Evolutionary conservation across 2,797 vertebrate genomes (phyloP), one percentile per base, ranked within the genome.

Genomic region (Eidolon dupreanum): DNA sequence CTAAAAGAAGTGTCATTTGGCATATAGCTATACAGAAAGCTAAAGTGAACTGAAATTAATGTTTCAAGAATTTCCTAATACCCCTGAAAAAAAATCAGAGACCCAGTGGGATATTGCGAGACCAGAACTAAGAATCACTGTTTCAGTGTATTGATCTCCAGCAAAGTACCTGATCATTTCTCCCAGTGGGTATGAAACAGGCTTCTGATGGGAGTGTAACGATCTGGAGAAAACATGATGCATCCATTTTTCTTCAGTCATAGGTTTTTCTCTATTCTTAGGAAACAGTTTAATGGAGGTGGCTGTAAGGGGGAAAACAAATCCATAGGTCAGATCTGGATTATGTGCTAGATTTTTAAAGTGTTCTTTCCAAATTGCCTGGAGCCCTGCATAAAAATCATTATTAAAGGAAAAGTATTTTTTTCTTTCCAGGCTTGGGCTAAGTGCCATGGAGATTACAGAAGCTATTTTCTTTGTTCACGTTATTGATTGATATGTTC

Each of bases 91-190:
- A 81, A 83, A 90, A 75, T 65, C 66, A 88, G 66, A 73, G 15
- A 59, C 53, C 41, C 61, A 41, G 51, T 88, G 38, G 33, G 19
- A 71, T 75, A 71, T 36, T 88, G 10, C 79, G 51, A 97, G 90
- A 88, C 22, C 36, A 78, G 55, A 95, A 92, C 55, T 77, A 82
- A 93, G 73, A 97, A 68, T 94, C 77, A 68, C 41, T 81, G 26
- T 93, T 97, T 93, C 51, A 57, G 28, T 86, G 28, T 94, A 93
- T 91, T 77, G 83, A 91, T 95, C 70, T 91, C 61, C 94, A 77
- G 38, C 49, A 73, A 91, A 91, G 31, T 59, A 84, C 65, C 59
- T 70, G 75, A 92, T 90, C 75, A 77, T 94, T 95, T 88, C 53
- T 97, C 89, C 82, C 81, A 55, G 75, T 81, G 81, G 77, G 70